Evolutionary conservation across 2,888 invertebrate species (phyloP), one percentile per base, ranked within the genome.

Genomic region (Spodoptera littoralis): DNA sequence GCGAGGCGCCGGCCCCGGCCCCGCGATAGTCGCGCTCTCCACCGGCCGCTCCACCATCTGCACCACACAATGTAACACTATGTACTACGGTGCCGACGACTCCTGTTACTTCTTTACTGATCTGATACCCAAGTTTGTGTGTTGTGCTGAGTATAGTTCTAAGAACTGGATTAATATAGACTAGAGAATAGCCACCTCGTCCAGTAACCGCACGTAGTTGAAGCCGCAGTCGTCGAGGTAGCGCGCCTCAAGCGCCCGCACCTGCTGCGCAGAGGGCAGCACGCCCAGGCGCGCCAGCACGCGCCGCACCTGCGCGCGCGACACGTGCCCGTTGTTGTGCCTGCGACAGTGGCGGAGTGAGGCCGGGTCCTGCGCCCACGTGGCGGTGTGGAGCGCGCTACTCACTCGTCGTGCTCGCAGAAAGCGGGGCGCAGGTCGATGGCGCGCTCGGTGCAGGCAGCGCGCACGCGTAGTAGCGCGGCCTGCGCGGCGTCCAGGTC

Each of bases 211-310:
- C 68, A 95, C 94, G 84, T 97, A 98, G 92, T 96, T 96, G 88
- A 98, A 97, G 24, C 97, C 97, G 83, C 96, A 89, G 84, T 97
- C 96, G 86, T 97, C 96, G 68, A 96, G 96, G 90, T 97, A 97
- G 71, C 97, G 94, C 78, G 95, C 95, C 84, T 97, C 96, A 50
- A 98, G 92, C 22, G 97, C 96, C 61, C 96, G 96, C 59, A 97
- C 87, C 84, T 97, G 97, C 78, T 95, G 95, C 51, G 95, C 94
- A 0, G 96, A 95, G 8, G 96, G 92, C 67, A 97, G 91, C 84
- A 97, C 96, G 61, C 96, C 96, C 77, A 96, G 96, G 24, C 96
- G 95, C 54, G 96, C 95, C 74, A 97, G 92, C 82, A 96, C 96
- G 88, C 97, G 97, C 53, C 97, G 95, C 88, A 97, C 96, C 87